Evolutionary conservation across 1,140 invertebrate genomes (phyloP).

Genomic region (Aporrectodea caliginosa): DNA sequence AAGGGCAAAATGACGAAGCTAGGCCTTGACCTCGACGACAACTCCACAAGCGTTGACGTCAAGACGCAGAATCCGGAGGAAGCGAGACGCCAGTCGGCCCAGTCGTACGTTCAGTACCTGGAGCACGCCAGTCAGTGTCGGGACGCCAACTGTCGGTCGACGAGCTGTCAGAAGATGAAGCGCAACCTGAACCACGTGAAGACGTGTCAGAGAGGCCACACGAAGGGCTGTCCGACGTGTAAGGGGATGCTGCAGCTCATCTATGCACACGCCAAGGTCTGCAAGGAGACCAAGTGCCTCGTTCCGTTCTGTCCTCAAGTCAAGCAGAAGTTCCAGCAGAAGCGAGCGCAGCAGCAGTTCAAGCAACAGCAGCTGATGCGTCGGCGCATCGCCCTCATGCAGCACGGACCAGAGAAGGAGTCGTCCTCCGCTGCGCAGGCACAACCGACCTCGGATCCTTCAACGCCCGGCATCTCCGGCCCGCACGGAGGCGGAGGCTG

Average conservation of each 20-base stretch:
- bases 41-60: slow-evolving; percentile 57
- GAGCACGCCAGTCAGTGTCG: slow-evolving; percentile 16
- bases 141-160: slow-evolving; percentile 18
- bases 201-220: slow-evolving; percentile 81
- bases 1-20: slow-evolving; percentile 78
- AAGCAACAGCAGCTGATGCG: slow-evolving; percentile 14
- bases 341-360: background rate
- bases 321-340: slow-evolving; percentile 15
- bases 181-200: slow-evolving; percentile 91
- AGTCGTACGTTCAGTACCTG: slow-evolving; percentile 16
- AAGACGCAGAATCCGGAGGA: slow-evolving; percentile 66
- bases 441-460: background rate
- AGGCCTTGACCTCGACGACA: slow-evolving; percentile 87
- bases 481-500: background rate
- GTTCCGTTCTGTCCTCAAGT: slow-evolving; percentile 85
- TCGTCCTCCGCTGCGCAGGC: background rate
- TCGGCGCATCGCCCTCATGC: slow-evolving; percentile 4
- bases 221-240: slow-evolving; percentile 78
- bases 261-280: slow-evolving; percentile 98
- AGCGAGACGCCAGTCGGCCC: background rate
- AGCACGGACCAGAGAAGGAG: background rate
- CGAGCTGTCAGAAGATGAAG: slow-evolving; percentile 52
- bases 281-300: slow-evolving; percentile 81
- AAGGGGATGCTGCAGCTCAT: slow-evolving; percentile 83
- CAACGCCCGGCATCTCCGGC: background rate